Evolutionary conservation across 2,888 invertebrate species (phyloP).

Genomic region (Cantharis lateralis): DNA sequence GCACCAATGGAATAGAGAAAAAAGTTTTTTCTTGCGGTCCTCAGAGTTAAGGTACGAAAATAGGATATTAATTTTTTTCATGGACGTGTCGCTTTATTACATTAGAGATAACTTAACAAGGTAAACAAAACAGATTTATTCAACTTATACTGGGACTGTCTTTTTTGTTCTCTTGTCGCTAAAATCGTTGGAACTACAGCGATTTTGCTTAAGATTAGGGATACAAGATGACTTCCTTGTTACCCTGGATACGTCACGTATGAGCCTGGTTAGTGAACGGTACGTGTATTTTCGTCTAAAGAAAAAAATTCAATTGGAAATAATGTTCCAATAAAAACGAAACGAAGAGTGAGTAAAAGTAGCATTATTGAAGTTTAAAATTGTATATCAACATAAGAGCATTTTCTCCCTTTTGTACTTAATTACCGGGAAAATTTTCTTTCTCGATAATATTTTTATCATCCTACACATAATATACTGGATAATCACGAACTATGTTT

Average conservation of each 20-base stretch:
- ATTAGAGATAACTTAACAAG: slow-evolving; percentile 9
- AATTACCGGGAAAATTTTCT: neutral
- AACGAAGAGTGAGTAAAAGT: neutral
- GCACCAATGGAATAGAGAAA: neutral
- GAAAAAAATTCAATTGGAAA: slow-evolving; percentile 17
- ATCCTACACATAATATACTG: too few relatives aligned
- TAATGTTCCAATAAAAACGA: slow-evolving; percentile 17
- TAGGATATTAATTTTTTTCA: slow-evolving; percentile 6
- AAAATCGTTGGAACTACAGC: slow-evolving; percentile 1
- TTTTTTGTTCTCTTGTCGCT: slow-evolving; percentile 4
- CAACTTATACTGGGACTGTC: neutral
- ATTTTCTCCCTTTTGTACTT: neutral
- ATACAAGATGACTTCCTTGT: slow-evolving; percentile 24
- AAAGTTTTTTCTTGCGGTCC: neutral
- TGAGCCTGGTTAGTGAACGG: slow-evolving; percentile 23
- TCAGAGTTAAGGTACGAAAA: neutral
- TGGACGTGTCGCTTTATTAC: slow-evolving; percentile 15
- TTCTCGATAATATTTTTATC: too few relatives aligned
- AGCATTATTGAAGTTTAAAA: neutral
- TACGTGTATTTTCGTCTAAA: slow-evolving; percentile 6
- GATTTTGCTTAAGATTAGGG: slow-evolving; percentile 20
- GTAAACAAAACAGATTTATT: slow-evolving; percentile 13
- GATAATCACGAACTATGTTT: too few relatives aligned
- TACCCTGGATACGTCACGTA: slow-evolving; percentile 33
- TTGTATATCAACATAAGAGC: neutral